Conservation (phyloP, 2,797 vertebrate genomes). For the Siniperca obscura region DNA sequence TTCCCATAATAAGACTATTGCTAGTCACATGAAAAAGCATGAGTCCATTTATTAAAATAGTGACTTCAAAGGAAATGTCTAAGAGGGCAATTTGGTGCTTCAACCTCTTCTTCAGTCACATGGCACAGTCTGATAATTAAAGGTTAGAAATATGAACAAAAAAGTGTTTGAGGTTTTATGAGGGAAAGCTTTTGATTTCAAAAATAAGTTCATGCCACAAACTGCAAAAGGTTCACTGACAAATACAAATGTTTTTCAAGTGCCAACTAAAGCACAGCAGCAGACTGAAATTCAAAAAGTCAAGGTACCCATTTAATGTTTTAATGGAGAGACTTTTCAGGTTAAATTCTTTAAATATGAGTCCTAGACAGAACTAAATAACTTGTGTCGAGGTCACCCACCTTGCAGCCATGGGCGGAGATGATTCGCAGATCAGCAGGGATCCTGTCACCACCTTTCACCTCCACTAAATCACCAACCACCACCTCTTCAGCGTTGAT, state of each 20-base stretch:
- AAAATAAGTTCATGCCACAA: neutral
- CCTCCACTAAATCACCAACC: slow-evolving; percentile 92
- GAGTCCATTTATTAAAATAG: neutral
- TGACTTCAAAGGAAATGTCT: slow-evolving; percentile 5
- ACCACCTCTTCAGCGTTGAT: slow-evolving; percentile 93
- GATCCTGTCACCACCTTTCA: slow-evolving; percentile 94
- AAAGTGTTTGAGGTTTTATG: neutral
- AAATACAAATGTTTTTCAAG: neutral
- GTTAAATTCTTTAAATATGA: neutral
- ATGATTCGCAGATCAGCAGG: slow-evolving; percentile 93
- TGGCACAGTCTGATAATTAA: neutral
- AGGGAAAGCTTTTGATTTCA: neutral
- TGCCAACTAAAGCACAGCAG: neutral
- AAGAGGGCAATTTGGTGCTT: slow-evolving; percentile 10
- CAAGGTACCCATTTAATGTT: neutral
- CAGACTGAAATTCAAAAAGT: neutral
- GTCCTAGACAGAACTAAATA: neutral
- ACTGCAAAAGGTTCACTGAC: neutral
- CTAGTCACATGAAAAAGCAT: neutral
- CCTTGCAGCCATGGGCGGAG: slow-evolving; percentile 94
- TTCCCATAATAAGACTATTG: neutral
- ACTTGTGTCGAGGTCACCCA: slow-evolving; percentile 37
- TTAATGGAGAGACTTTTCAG: neutral
- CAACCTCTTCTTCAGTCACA: slow-evolving; percentile 1
- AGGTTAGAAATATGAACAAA: neutral